Percentiles rank a stretch among this genome's conserved stretches.
Conservation (phyloP, 2,113 vertebrate species). For the Psephotus haematonotus region DNA sequence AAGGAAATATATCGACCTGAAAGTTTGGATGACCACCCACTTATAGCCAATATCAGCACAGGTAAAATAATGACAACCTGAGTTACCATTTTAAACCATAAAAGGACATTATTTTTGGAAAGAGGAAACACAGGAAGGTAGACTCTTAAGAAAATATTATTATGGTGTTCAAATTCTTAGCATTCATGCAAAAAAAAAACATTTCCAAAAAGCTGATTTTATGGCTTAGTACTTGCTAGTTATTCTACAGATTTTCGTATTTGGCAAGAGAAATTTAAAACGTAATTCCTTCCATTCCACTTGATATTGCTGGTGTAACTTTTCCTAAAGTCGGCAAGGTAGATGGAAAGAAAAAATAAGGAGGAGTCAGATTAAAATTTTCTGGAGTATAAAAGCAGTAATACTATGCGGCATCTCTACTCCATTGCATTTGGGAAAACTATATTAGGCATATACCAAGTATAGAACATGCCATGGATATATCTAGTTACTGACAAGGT, state of each 20-base stretch:
- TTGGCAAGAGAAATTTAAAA: background rate
- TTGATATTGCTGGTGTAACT: background rate
- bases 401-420: background rate
- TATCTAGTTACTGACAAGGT: conserved; percentile 24
- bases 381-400: background rate
- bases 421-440: background rate
- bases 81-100: background rate
- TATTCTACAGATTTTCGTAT: background rate
- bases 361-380: background rate
- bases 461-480: background rate
- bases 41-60: background rate
- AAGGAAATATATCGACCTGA: background rate
- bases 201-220: background rate
- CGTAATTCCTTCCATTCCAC: background rate
- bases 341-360: background rate
- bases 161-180: background rate
- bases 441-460: background rate
- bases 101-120: background rate
- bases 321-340: background rate
- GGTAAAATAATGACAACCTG: background rate
- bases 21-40: background rate
- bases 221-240: background rate
- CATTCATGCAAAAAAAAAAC: background rate
- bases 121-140: background rate
- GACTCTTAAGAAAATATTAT: background rate